Evolutionary conservation across 2,113 vertebrate species (phyloP), one percentile per base, ranked within the genome.

Genomic region (Vidua chalybeata): DNA sequence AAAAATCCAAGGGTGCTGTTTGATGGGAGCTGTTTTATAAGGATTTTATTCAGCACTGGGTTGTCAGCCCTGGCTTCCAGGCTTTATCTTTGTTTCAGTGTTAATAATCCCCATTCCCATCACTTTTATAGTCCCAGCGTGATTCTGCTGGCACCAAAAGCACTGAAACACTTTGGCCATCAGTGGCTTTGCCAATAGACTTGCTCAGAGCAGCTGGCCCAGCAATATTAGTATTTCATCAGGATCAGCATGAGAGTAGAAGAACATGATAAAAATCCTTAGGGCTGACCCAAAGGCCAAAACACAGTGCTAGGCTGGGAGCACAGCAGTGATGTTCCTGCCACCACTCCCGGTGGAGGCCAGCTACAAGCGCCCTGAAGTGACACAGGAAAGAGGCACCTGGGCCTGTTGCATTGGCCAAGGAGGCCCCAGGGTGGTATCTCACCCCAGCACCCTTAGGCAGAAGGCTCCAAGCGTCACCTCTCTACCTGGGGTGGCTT

Each of bases 101-200:
- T 66, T 96, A 89, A 91, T 84, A 89, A 91, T 64, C 64, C 58
- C 31, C 45, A 71, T 92, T 66, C 61, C 58, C 64, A 87, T 58
- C 58, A 59, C 33, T 91, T 84, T 90, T 78, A 89, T 33, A 49
- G 74, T 46, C 56, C 69, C 75, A 28, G 77, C 0, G 0, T 64
- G 67, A 54, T 55, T 73, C 77, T 15, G 27, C 71, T 91, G 87
- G 91, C 93, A 94, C 54, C 78, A 52, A 55, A 78, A 81, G 77
- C 56, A 28, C 45, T 75, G 45, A 81, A 84, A 79, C 3, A 0
- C 48, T 84, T 90, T 31, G 49, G 77, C 56, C 69, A 69, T 62
- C 72, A 63, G 48, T 0, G 0, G 61, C 39, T 93, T 77, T 86
- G 55, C 81, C 77, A 90, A 90, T 72, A 91, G 61, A 81, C 56